Base-by-base conservation (phyloP, 1,140 invertebrate species). In the Drosophila setifemur region DNA sequence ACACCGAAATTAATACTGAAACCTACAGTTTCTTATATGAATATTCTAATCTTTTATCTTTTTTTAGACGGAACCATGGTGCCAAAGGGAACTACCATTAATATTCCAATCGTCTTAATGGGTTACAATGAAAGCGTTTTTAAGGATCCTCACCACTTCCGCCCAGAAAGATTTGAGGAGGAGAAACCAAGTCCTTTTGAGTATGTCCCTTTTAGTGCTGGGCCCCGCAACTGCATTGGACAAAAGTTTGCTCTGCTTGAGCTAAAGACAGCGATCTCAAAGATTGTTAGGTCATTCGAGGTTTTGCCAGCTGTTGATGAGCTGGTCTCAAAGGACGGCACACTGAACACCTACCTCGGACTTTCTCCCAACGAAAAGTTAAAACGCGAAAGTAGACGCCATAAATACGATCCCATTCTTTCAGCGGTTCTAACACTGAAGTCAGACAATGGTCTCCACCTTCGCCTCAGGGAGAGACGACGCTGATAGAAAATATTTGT, bases 121-220 rank as follows among this genome's bases (percentile, higher is more conserved):
- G 88, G 88, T 5, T 88, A 89, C 4, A 75, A 90, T 39, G 83
- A 88, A 1, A 88, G 91, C 1, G 14, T 90, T 29, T 97, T 94
- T 85, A 93, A 95, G 26, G 93, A 97, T 73, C 96, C 96, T 0
- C 90, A 95, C 11, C 91, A 90, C n/a, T 97, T 96, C 74, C 91
- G 94, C 74, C 96, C 96, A 0, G 95, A 97, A 25, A 91, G 96
- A 76, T 97, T 97, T 90, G 82, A 93, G 11, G 50, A 61, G 0
- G 79, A 91, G 33, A 85, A 83, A 8, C 90, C 92, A 8, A 92
- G 91, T 48, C 91, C 87, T 0, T 93, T 91, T 58, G 77, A 92
- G 23, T 94, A 92, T 83, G 83, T 95, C 16, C 94, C 94, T 43
- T 95, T 95, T 58, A 90, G 88, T 57, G 89, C 89, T 0, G 88